These are phyloP conservation scores for Cardiocondyla obscurior DNA, from an alignment of 1,140 invertebrate species.

Conservation along the genomic window DNA sequence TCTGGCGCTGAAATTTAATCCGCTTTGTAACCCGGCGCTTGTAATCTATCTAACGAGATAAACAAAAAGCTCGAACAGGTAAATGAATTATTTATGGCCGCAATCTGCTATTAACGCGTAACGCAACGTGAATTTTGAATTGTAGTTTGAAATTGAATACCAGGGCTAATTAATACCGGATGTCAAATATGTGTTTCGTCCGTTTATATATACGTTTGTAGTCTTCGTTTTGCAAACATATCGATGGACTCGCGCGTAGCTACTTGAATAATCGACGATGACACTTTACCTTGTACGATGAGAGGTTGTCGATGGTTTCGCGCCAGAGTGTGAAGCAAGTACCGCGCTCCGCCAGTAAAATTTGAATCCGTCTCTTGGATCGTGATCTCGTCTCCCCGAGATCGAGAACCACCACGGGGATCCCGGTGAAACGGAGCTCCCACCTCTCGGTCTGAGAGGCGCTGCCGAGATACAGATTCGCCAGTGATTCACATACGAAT, in stretches of 20 bases:
- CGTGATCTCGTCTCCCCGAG: conserved; percentile 89
- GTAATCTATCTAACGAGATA: conserved; percentile 13
- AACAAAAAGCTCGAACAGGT: neutral
- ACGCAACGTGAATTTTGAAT: neutral
- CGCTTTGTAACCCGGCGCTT: conserved; percentile 16
- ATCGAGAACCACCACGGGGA: conserved; percentile 92
- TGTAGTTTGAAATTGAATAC: neutral
- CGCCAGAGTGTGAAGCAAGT: conserved; percentile 94
- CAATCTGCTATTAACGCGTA: neutral
- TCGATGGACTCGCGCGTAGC: neutral
- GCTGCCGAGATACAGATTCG: conserved; percentile 90
- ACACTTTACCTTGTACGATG: conserved; percentile 85
- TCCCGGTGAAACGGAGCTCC: conserved; percentile 91
- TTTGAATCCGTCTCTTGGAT: conserved; percentile 89
- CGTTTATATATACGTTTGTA: neutral
- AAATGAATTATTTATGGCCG: conserved; percentile 9
- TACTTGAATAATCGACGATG: neutral
- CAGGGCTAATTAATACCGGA: neutral
- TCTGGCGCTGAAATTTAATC: conserved; percentile 40
- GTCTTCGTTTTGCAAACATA: neutral
- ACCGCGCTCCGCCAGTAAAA: conserved; percentile 92
- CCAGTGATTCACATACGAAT: conserved; percentile 91
- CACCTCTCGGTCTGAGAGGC: conserved; percentile 86
- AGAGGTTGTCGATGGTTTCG: conserved; percentile 91
- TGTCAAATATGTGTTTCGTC: neutral